These are phyloP conservation scores for Sesia bembeciformis DNA, from an alignment of 2,888 invertebrate genomes.

Conservation along the genomic window DNA sequence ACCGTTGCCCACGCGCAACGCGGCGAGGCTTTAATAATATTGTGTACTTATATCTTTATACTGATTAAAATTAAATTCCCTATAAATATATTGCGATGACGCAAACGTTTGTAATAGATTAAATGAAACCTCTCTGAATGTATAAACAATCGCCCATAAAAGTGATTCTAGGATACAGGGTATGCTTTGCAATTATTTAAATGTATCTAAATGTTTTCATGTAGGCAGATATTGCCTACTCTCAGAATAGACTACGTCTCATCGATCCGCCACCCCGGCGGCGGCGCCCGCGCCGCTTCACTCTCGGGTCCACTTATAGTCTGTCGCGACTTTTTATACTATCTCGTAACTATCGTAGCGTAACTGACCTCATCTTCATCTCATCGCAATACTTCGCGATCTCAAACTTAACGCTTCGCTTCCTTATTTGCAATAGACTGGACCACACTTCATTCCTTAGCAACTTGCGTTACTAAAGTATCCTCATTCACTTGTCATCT, in stretches of 20 bases:
- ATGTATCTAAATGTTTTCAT: conserved; percentile 77
- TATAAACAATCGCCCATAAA: conserved; percentile 76
- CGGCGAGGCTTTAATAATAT: conserved; percentile 44
- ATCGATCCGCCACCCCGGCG: conserved; percentile 25
- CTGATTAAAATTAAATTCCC: conserved; percentile 55
- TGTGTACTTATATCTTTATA: conserved; percentile 64
- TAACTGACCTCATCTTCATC: conserved; percentile 40
- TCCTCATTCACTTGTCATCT: conserved; percentile 51
- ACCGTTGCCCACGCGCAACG: conserved; percentile 18
- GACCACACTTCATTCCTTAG: conserved; percentile 21
- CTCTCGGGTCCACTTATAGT: conserved; percentile 57
- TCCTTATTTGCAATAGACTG: conserved; percentile 21
- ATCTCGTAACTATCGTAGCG: conserved; percentile 53
- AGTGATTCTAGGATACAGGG: conserved; percentile 94
- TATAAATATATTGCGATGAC: conserved; percentile 61
- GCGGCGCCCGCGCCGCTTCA: conserved; percentile 35
- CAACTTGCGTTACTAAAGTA: conserved; percentile 38
- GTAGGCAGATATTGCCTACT: conserved; percentile 58
- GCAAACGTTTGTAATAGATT: conserved; percentile 62
- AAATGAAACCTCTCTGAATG: conserved; percentile 66
- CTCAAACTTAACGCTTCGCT: conserved; percentile 35
- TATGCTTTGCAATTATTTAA: conserved; percentile 94
- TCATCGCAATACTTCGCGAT: conserved; percentile 31
- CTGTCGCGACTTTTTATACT: conserved; percentile 69
- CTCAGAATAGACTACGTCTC: conserved; percentile 37